Conservation (phyloP, 2,113 vertebrate genomes). For the Gila orcuttii region DNA sequence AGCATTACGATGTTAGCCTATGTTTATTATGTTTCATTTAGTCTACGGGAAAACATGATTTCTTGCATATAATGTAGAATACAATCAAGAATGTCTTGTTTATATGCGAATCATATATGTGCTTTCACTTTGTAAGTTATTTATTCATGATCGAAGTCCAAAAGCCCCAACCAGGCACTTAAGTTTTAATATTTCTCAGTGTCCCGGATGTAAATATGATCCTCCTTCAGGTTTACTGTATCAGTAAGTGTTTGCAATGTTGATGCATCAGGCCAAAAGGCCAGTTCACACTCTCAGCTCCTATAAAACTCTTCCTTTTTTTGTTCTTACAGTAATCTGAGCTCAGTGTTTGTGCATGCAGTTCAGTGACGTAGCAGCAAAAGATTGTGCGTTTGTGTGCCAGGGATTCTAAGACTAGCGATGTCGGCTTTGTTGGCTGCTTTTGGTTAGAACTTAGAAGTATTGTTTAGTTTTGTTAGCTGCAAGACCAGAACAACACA, state of each 20-base stretch:
- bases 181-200: neutral
- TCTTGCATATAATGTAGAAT: neutral
- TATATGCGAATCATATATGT: constrained; percentile 4
- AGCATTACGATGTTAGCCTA: neutral
- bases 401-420: neutral
- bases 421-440: constrained; percentile 18
- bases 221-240: constrained; percentile 46
- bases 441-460: neutral
- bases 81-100: constrained; percentile 8
- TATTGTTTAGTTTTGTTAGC: neutral
- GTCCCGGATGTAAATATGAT: constrained; percentile 43
- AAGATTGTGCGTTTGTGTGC: neutral
- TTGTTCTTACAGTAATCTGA: neutral
- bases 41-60: neutral
- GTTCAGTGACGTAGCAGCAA: constrained; percentile 26
- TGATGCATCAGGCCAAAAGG: constrained; percentile 12
- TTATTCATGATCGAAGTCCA: constrained; percentile 39
- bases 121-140: constrained; percentile 36
- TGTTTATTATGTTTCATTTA: neutral
- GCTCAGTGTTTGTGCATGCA: neutral
- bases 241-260: constrained; percentile 47
- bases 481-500: constrained; percentile 11
- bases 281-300: neutral
- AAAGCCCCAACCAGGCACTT: constrained; percentile 50
- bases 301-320: neutral